phyloP scores from a whole-genome alignment of 2,797 vertebrate genomes.

The Aphelocoma californica region DNA sequence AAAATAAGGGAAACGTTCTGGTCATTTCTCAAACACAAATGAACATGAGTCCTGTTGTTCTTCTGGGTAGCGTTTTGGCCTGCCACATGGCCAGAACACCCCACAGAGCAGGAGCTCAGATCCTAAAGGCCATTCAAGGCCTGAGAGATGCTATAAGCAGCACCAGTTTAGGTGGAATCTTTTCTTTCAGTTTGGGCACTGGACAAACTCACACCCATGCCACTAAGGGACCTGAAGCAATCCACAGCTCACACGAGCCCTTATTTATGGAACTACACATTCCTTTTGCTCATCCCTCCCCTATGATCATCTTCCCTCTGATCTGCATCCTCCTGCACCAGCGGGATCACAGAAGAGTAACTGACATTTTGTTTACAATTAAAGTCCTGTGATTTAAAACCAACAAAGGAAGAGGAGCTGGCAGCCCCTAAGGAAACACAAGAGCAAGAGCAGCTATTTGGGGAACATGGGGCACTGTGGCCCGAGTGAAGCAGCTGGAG shows the following conservation, averaged over 20 bases:
- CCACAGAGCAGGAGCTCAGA: not conserved
- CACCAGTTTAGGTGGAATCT: not conserved
- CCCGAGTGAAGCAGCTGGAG: rapidly evolving
- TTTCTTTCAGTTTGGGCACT: not conserved
- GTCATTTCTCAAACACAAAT: not conserved
- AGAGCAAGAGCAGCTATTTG: not conserved
- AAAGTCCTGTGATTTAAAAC: not conserved
- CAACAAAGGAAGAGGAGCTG: not conserved
- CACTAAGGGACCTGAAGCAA: not conserved
- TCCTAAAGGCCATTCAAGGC: not conserved
- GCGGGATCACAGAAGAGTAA: not conserved
- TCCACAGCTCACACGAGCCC: not conserved
- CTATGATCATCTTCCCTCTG: not conserved
- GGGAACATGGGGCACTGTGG: not conserved
- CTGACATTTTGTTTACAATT: not conserved
- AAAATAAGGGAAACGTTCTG: not conserved
- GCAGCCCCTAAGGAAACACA: not conserved
- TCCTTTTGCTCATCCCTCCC: not conserved
- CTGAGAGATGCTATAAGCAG: not conserved
- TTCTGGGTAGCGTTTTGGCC: not conserved
- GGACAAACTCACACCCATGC: not conserved
- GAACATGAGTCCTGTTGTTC: not conserved
- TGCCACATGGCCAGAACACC: no score
- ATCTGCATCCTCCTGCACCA: not conserved
- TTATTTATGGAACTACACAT: not conserved